Conservation (phyloP, 2,888 invertebrate species). For the Agrochola lychnidis region DNA sequence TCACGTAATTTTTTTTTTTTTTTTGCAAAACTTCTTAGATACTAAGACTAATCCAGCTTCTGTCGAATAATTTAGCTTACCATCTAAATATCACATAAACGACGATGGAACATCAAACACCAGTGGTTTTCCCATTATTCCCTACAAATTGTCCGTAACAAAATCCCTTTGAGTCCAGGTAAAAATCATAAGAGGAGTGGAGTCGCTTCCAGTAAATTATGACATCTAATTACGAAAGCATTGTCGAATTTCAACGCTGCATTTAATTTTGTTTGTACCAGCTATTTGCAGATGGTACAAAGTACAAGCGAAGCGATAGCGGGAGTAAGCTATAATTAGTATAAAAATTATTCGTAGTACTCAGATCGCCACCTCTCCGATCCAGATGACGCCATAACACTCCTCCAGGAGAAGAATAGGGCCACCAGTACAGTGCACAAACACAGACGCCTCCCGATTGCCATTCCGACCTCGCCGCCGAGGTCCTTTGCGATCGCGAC, state of each 20-base stretch:
- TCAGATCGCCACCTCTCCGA: no score
- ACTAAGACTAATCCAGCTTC: background rate
- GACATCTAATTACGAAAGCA: slow-evolving; percentile 86
- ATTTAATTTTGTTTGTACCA: slow-evolving; percentile 86
- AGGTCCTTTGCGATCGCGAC: no score
- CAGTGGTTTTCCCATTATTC: slow-evolving; percentile 43
- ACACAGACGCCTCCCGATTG: no score
- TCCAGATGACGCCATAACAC: no score
- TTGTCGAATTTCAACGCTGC: slow-evolving; percentile 85
- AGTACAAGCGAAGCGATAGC: slow-evolving; percentile 40
- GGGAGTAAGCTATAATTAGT: background rate
- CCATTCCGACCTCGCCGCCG: no score
- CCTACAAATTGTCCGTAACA: slow-evolving; percentile 56
- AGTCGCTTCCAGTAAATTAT: slow-evolving; percentile 81
- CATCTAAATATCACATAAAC: slow-evolving; percentile 19
- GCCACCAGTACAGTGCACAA: no score
- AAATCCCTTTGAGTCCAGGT: slow-evolving; percentile 71
- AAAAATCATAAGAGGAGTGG: slow-evolving; percentile 74
- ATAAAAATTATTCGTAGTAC: background rate
- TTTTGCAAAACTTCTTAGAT: background rate
- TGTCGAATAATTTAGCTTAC: slow-evolving; percentile 9
- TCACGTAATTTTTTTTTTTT: background rate
- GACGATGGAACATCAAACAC: slow-evolving; percentile 24
- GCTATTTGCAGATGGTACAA: slow-evolving; percentile 68
- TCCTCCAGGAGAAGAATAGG: no score